Conservation (phyloP, 1,140 invertebrate genomes). For the Platorchestia sp. region DNA sequence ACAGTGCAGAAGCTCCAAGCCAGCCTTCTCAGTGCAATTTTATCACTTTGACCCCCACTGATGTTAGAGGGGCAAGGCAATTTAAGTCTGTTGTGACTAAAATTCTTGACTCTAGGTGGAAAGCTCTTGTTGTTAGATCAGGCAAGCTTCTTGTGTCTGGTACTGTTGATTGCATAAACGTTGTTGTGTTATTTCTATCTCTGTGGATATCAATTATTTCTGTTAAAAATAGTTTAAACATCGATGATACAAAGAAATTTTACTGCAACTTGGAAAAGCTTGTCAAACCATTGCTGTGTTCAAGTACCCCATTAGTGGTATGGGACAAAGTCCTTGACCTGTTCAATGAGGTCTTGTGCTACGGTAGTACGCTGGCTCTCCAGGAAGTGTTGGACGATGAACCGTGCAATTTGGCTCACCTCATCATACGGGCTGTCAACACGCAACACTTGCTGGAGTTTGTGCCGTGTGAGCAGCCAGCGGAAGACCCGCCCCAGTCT, state of each 20-base stretch:
- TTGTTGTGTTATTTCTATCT: conserved; percentile 84
- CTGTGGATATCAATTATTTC: conserved; percentile 93
- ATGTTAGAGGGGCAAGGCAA: conserved; percentile 66
- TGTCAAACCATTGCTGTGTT: conserved; percentile 78
- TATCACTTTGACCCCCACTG: conserved; percentile 61
- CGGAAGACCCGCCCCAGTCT: conserved; percentile 68
- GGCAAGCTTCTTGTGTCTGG: conserved; percentile 78
- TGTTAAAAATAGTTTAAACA: conserved; percentile 88
- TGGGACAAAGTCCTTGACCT: conserved; percentile 87
- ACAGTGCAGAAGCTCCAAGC: conserved; percentile 74
- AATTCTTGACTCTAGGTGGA: conserved; percentile 86
- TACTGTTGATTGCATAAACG: conserved; percentile 75
- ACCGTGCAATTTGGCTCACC: conserved; percentile 86
- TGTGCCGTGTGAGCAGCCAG: conserved; percentile 74
- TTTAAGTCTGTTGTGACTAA: conserved; percentile 87
- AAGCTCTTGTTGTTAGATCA: conserved; percentile 78
- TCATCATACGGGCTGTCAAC: conserved; percentile 86
- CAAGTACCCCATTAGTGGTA: conserved; percentile 82
- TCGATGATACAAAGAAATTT: conserved; percentile 89
- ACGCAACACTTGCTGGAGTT: conserved; percentile 83
- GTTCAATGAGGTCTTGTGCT: conserved; percentile 90
- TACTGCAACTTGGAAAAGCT: conserved; percentile 87
- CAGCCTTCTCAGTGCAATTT: conserved; percentile 60
- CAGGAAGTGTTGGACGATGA: conserved; percentile 89
- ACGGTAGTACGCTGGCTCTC: conserved; percentile 87